A percentile compares a stretch with the other conserved stretches of the same genome.
phyloP scores from a whole-genome alignment of 2,797 vertebrate genomes.

The Sciurus vulgaris region DNA sequence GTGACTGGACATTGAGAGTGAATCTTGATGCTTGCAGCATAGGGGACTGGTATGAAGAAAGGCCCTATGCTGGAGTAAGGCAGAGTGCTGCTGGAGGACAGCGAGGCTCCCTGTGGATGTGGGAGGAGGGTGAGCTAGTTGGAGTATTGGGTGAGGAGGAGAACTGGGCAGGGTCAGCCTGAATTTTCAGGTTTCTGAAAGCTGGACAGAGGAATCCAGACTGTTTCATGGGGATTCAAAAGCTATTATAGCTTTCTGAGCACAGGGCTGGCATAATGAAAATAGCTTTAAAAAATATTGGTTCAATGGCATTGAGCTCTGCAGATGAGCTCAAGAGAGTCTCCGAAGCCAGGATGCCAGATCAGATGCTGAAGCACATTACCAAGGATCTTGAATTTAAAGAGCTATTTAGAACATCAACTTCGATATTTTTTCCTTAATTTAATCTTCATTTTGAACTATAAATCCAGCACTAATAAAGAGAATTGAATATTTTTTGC shows the following conservation, averaged over 20 bases:
- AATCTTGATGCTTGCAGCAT: background rate
- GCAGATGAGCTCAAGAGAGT: background rate
- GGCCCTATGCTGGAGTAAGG: background rate
- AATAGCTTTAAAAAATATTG: conserved; percentile 20
- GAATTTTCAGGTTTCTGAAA: background rate
- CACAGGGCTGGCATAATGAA: background rate
- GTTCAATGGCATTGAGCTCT: background rate
- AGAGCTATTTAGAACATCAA: conserved; percentile 75
- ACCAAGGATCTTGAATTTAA: conserved; percentile 64
- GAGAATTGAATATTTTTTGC: conserved; percentile 67
- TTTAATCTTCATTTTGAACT: conserved; percentile 78
- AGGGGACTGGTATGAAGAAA: background rate
- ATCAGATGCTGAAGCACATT: conserved; percentile 29
- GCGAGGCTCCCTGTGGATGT: background rate
- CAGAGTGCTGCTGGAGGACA: background rate
- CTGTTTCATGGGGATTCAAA: background rate
- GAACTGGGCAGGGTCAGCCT: background rate
- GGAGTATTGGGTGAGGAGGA: background rate
- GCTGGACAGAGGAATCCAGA: background rate
- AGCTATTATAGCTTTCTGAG: background rate
- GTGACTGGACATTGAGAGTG: background rate
- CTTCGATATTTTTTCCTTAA: conserved; percentile 72
- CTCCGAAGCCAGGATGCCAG: background rate
- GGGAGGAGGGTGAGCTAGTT: background rate
- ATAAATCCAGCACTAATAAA: conserved; percentile 82